phyloP scores from a whole-genome alignment of 1,140 invertebrate genomes.

The Megalopta genalis region DNA sequence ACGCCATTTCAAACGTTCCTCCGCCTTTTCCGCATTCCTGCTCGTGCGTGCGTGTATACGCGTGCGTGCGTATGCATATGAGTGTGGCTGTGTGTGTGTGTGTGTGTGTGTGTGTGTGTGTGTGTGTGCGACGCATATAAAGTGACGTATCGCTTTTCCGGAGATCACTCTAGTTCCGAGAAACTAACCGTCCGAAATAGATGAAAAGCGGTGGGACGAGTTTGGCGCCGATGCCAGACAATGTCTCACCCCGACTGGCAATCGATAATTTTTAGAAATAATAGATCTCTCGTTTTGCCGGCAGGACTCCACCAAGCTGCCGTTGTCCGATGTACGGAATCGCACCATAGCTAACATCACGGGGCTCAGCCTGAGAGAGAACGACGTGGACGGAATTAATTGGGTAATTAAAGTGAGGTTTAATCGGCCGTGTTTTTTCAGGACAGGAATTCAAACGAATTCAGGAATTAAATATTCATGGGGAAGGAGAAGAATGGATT shows the following conservation, averaged over 20 bases:
- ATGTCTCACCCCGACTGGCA: background rate
- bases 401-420: constrained; percentile 37
- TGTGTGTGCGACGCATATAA: background rate
- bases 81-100: too few relatives aligned
- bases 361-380: constrained; percentile 42
- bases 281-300: background rate
- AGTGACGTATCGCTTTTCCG: constrained; percentile 7
- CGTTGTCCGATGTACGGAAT: constrained; percentile 20
- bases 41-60: background rate
- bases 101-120: too few relatives aligned
- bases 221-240: constrained; percentile 10
- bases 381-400: constrained; percentile 34
- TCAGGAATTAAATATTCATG: background rate
- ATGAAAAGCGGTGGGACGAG: background rate
- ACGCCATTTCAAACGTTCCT: background rate
- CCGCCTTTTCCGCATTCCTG: background rate
- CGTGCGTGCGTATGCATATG: background rate
- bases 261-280: constrained; percentile 34
- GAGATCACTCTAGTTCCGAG: background rate
- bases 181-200: background rate
- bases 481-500: too few relatives aligned
- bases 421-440: background rate
- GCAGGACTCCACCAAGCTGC: constrained; percentile 49
- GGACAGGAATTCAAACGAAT: background rate
- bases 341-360: constrained; percentile 46